Evolutionary conservation across 1,140 invertebrate species (phyloP), one percentile per base, ranked within the genome.

Genomic region (Bilobella aurantiaca): DNA sequence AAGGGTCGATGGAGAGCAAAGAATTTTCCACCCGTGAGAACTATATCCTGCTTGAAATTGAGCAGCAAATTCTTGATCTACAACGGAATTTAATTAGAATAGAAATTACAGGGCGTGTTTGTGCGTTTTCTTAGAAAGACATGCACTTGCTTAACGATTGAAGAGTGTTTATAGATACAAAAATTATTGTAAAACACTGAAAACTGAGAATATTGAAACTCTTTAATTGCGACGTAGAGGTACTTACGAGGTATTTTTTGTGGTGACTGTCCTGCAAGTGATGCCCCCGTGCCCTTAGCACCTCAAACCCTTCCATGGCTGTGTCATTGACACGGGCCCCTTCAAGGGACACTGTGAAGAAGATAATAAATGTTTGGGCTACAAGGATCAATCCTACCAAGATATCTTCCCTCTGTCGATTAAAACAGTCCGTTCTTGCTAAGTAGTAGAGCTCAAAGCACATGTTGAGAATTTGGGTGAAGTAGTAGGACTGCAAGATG

Each of bases 381-480:
- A 72, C 30, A 21, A 69, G 30, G 29, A 65, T 18, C 2, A 65
- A n/a, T 2, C 66, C 65, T 1, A 63, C 61, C 2, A 66, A 12
- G n/a, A 72, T 64, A 27, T 72, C 66, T 8, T 31, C 1, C n/a
- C 5, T 21, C 28, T 68, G 18, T 1, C 2, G 8, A 25, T 46
- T 23, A 30, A 67, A 63, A 23, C 1, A 47, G 0, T 63, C 63
- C 18, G 65, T 65, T 34, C 66, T 28, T 3, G 71, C 69, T 46
- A 73, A 59, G 23, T 60, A 70, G 30, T 70, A 73, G 2, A 73
- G 57, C 31, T 73, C 71, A 34, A 73, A 73, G 58, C 71, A 73
- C 66, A 70, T 62, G 60, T 73, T 73, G 0, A 70, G 37, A 34
- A 73, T 68, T 68, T 73, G 58, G 14, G 31, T 58, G 5, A 32